Evolutionary conservation across 2,797 vertebrate genomes (phyloP).

Genomic region (Sebastes melanostomus): DNA sequence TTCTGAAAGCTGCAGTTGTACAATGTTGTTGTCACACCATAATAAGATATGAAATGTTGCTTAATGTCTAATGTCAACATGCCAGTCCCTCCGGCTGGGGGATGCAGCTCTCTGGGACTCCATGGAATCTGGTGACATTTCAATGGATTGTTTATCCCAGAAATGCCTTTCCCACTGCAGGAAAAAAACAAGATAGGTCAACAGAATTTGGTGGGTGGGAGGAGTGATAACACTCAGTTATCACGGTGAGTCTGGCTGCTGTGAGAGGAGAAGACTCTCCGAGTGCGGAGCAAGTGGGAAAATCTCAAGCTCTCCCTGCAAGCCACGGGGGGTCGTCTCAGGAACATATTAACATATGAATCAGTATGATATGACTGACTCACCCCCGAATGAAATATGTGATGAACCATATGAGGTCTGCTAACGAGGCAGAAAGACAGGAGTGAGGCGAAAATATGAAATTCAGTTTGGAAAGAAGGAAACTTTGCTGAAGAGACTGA

Average conservation of each 20-base stretch:
- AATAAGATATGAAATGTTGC: slow-evolving; percentile 57
- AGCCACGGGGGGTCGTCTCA: slow-evolving; percentile 33
- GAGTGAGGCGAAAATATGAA: background rate
- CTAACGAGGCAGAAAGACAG: slow-evolving; percentile 22
- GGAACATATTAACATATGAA: slow-evolving; percentile 70
- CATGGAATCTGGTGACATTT: slow-evolving; percentile 71
- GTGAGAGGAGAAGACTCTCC: slow-evolving; percentile 22
- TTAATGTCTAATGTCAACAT: slow-evolving; percentile 63
- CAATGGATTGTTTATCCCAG: slow-evolving; percentile 63
- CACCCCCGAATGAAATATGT: slow-evolving; percentile 31
- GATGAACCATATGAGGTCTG: slow-evolving; percentile 33
- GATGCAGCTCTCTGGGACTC: slow-evolving; percentile 40
- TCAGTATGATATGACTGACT: slow-evolving; percentile 40
- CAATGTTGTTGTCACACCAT: slow-evolving; percentile 32
- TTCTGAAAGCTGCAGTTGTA: slow-evolving; percentile 42
- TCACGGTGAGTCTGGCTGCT: slow-evolving; percentile 23
- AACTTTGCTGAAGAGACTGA: background rate
- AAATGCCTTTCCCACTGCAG: slow-evolving; percentile 39
- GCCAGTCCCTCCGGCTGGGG: slow-evolving; percentile 36
- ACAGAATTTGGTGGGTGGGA: slow-evolving; percentile 40
- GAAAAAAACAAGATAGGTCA: slow-evolving; percentile 43
- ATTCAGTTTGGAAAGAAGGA: background rate
- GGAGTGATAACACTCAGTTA: slow-evolving; percentile 37
- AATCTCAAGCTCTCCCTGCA: slow-evolving; percentile 15
- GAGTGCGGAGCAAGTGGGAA: slow-evolving; percentile 16